Evolutionary conservation across 2,888 invertebrate genomes (phyloP).

Genomic region (Thera obeliscata): DNA sequence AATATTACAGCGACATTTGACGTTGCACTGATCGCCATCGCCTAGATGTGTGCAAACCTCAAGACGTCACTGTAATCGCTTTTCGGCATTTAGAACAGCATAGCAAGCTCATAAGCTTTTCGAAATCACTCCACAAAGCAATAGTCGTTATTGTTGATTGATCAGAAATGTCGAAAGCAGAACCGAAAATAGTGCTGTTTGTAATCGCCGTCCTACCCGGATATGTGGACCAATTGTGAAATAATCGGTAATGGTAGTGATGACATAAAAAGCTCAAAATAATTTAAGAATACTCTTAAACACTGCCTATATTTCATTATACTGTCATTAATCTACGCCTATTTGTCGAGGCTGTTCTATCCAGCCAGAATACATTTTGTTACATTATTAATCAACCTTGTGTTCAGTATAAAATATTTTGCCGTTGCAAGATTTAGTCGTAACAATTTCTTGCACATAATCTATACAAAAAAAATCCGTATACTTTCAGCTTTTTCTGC

Average conservation of each 20-base stretch:
- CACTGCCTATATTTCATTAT: not conserved
- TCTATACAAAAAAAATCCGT: not conserved
- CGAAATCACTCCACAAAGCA: not conserved
- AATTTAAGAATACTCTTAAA: not conserved
- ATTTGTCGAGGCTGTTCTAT: not conserved
- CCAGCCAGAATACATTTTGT: not conserved
- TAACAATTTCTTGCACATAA: not conserved
- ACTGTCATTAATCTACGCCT: not conserved
- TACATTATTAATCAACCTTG: not conserved
- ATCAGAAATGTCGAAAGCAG: slow-evolving; percentile 32
- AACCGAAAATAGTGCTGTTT: slow-evolving; percentile 42
- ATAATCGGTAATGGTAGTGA: slow-evolving; percentile 32
- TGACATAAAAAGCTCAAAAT: slow-evolving; percentile 15
- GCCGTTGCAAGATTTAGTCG: not conserved
- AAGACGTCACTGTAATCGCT: too few species aligned
- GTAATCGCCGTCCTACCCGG: slow-evolving; percentile 34
- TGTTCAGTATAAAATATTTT: not conserved
- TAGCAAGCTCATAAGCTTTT: not conserved
- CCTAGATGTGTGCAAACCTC: too few species aligned
- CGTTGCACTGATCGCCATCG: too few species aligned
- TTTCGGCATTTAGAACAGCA: too few species aligned
- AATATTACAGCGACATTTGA: too few species aligned
- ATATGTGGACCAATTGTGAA: slow-evolving; percentile 36
- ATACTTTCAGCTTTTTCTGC: slow-evolving; percentile 19
- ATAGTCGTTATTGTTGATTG: slow-evolving; percentile 24